Evolutionary conservation across 2,888 invertebrate genomes (phyloP), one percentile per base, ranked within the genome.

Genomic region (Vanessa cardui): DNA sequence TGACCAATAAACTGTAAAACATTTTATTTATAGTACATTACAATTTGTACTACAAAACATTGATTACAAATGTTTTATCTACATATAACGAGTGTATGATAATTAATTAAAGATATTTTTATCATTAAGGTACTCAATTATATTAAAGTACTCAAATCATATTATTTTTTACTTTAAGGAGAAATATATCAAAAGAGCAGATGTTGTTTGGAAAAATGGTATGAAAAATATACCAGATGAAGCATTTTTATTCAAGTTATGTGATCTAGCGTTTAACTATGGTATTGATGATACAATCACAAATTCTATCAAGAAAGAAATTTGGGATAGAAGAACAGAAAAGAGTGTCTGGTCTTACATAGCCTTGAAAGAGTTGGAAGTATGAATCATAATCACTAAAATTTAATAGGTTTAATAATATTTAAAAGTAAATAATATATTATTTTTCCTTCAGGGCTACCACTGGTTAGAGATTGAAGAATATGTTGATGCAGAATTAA

Each of bases 151-250:
- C 9, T 4, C 12, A 50, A 20, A 15, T 4, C 12, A 50, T 12
- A 15, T 12, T 6, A 6, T 5, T 50, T 20, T 21, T 21, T 21
- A 50, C 54, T 87, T 85, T 49, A 73, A 93, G 92, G 89, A 86
- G 70, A 90, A 85, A 72, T 90, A 90, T 70, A 72, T 94, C 20
- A 94, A 94, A 78, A 92, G 94, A 72, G 94, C 94, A 33, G 90
- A 93, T 66, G 84, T 95, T 15, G 89, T 96, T 52, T 95, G 95
- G 89, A 93, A 91, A 64, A 94, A 94, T 83, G 95, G 94, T 12
- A 83, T 93, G 31, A 94, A 94, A 69, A 93, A 92, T 71, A 88
- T 95, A 8, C 85, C 88, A 20, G 90, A 94, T 74, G 83, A 95
- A 3, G 85, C 89, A 31, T 95, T 94, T 71, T 85, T 95, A n/a